Base-by-base conservation (phyloP, 2,888 invertebrate species). In the Eugnorisma glareosa region DNA sequence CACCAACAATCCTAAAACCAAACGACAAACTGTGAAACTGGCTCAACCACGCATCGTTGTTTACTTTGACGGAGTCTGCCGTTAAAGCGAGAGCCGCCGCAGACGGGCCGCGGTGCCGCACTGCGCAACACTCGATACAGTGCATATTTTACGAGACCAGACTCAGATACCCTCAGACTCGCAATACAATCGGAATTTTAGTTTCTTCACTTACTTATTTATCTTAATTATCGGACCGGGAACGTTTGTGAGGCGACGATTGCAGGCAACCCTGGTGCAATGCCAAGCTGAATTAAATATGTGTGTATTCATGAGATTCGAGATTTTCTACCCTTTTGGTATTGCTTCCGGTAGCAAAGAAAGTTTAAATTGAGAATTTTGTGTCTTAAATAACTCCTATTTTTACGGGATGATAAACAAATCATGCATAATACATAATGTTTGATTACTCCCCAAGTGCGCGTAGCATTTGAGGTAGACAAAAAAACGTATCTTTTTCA, bases 101-200 rank as follows among this genome's bases (percentile, higher is more conserved):
- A 91, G 88, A 91, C 89, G 91, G 89, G 89, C 90, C 91, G 89
- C 87, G 88, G 82, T 94, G 94, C 93, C 95, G 96, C 96, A 92
- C 84, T 92, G 92, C 92, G 92, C 89, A 93, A 92, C 90, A 94
- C 92, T 94, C 95, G 93, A 95, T 94, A 94, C 93, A 89, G 91
- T 96, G 96, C 96, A 96, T 96, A 96, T 96, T 96, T 96, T 94
- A 96, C 94, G 93, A 94, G 93, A 91, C 89, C 85, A 75, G 86
- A 72, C 85, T 91, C 93, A 89, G 88, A 85, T 85, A 83, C 88
- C 88, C 89, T 89, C 91, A 86, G 89, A 87, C 89, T 89, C 84
- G 84, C 84, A 81, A 87, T 90, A 89, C 89, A 87, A 89, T 88
- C 84, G 86, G 68, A 76, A 84, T 83, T 86, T 83, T 82, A 89